A percentile compares a stretch with the other conserved stretches of the same genome.
phyloP scores from a whole-genome alignment of 1,140 invertebrate species.

The Melipona quadrifasciata region DNA sequence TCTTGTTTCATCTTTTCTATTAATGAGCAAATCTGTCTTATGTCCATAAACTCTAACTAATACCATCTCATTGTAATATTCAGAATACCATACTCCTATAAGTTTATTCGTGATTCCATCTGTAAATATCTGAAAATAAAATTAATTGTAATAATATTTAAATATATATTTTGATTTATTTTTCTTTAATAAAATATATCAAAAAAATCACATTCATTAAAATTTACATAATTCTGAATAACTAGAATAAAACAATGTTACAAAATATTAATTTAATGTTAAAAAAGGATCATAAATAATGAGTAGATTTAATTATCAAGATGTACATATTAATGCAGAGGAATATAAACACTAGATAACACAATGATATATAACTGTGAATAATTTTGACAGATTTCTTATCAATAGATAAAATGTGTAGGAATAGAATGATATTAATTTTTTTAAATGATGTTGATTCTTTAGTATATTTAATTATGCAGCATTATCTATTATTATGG shows the following conservation, averaged over 20 bases:
- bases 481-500: neutral
- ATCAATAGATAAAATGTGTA: slow-evolving; percentile 29
- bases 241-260: neutral
- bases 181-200: neutral
- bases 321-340: neutral
- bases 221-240: neutral
- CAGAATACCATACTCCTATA: slow-evolving; percentile 86
- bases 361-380: neutral
- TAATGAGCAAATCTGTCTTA: slow-evolving; percentile 96
- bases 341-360: neutral
- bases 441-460: neutral
- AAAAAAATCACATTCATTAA: neutral
- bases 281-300: neutral
- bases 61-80: slow-evolving; percentile 86
- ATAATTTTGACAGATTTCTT: neutral
- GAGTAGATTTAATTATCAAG: slow-evolving; percentile 1
- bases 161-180: neutral
- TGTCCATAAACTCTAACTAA: slow-evolving; percentile 96
- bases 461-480: neutral
- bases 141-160: neutral
- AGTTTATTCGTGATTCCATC: slow-evolving; percentile 98
- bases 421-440: neutral
- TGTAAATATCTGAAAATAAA: slow-evolving; percentile 89
- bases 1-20: slow-evolving; percentile 91
- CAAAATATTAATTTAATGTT: neutral